Percentiles rank a stretch among this genome's conserved stretches.
phyloP scores from a whole-genome alignment of 2,888 invertebrate genomes.

The Caradrina kadenii region DNA sequence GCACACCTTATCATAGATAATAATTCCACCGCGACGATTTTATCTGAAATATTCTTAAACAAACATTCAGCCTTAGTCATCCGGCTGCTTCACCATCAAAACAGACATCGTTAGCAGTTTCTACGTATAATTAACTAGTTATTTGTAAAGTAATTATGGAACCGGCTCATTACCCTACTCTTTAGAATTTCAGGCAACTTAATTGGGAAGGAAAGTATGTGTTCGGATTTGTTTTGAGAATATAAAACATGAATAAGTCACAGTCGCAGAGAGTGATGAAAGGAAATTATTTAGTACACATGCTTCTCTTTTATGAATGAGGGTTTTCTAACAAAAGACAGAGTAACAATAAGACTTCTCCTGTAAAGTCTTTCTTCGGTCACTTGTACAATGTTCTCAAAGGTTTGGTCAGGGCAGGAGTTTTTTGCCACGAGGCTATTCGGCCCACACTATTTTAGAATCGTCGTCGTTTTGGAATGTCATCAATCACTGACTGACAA shows the following conservation, averaged over 20 bases:
- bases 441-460: slow-evolving; percentile 67
- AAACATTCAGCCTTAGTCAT: slow-evolving; percentile 45
- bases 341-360: slow-evolving; percentile 68
- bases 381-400: slow-evolving; percentile 63
- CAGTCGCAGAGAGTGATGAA: slow-evolving; percentile 30
- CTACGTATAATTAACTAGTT: slow-evolving; percentile 41
- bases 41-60: slow-evolving; percentile 47
- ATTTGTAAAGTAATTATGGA: slow-evolving; percentile 27
- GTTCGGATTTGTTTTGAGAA: slow-evolving; percentile 39
- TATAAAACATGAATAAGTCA: slow-evolving; percentile 26
- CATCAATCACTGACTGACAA: slow-evolving; percentile 83
- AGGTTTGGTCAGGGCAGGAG: slow-evolving; percentile 58
- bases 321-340: slow-evolving; percentile 65
- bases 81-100: slow-evolving; percentile 22
- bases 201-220: slow-evolving; percentile 25
- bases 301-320: slow-evolving; percentile 67
- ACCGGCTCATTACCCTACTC: slow-evolving; percentile 17
- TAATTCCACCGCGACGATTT: slow-evolving; percentile 39
- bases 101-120: slow-evolving; percentile 37
- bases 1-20: slow-evolving; percentile 60
- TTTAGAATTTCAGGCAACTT: slow-evolving; percentile 21
- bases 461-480: slow-evolving; percentile 69
- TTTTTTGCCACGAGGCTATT: slow-evolving; percentile 61
- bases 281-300: slow-evolving; percentile 45
- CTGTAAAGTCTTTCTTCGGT: slow-evolving; percentile 62